Percentiles rank a stretch among this genome's conserved stretches.
Conservation (phyloP, 1,140 invertebrate species). For the Drosophila burlai region DNA sequence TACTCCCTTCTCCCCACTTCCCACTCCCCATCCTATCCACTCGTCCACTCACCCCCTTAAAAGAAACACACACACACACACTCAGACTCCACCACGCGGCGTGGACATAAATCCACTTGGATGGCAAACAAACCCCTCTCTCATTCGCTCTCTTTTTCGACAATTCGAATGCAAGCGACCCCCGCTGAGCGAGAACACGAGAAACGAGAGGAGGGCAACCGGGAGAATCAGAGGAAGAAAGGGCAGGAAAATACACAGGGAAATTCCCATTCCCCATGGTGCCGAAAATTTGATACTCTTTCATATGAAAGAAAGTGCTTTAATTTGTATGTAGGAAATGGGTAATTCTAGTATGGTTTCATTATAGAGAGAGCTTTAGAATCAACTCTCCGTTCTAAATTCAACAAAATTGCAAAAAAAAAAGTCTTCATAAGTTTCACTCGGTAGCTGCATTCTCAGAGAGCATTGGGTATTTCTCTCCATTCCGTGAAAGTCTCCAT, state of each 20-base stretch:
- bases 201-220: not conserved
- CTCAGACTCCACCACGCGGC: constrained; percentile 1
- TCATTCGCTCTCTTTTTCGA: constrained; percentile 3
- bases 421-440: no score
- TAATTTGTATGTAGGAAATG: not conserved
- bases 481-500: no score
- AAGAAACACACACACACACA: not conserved
- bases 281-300: constrained; percentile 3
- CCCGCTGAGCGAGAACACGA: constrained; percentile 29
- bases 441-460: no score
- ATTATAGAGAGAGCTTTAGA: no score
- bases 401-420: no score
- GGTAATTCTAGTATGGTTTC: not conserved
- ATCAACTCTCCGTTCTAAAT: no score
- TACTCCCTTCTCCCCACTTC: not conserved
- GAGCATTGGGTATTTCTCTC: no score
- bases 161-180: constrained; percentile 26
- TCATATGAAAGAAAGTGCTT: not conserved
- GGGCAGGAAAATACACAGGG: constrained; percentile 4
- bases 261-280: not conserved
- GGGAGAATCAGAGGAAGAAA: not conserved
- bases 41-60: not conserved
- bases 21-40: not conserved
- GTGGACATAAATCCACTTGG: constrained; percentile 31
- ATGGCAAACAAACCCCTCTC: constrained; percentile 33